Conservation (phyloP, 2,888 invertebrate species). For the Tethea ocularis region DNA sequence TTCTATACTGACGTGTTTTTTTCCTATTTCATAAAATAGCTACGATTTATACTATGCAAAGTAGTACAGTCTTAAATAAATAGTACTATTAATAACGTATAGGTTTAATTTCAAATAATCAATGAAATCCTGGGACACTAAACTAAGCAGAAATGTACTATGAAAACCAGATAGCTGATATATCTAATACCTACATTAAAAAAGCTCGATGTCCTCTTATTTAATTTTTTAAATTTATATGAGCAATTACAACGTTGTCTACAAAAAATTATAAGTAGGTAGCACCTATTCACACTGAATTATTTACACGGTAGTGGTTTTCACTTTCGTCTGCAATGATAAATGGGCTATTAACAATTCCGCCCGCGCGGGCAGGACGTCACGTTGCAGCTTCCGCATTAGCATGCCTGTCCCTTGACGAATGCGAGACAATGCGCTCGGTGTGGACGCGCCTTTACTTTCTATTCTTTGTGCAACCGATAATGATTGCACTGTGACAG, state of each 20-base stretch:
- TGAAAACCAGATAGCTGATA: too few relatives aligned
- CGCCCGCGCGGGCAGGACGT: constrained; percentile 65
- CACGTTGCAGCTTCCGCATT: constrained; percentile 73
- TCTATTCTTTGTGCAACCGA: constrained; percentile 44
- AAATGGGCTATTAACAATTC: constrained; percentile 70
- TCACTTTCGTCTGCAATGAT: constrained; percentile 71
- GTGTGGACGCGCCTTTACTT: constrained; percentile 50
- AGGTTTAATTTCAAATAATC: too few relatives aligned
- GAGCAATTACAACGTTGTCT: background rate
- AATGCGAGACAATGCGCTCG: constrained; percentile 37
- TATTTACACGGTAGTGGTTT: constrained; percentile 60
- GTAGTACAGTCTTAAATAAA: too few relatives aligned
- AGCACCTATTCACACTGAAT: constrained; percentile 43
- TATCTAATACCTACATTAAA: too few relatives aligned
- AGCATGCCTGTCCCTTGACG: constrained; percentile 49
- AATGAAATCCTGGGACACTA: too few relatives aligned
- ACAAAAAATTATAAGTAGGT: constrained; percentile 30
- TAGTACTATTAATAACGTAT: too few relatives aligned
- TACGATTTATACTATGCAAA: too few relatives aligned
- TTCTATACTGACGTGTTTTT: background rate
- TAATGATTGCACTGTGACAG: constrained; percentile 42
- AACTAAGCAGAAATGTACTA: too few relatives aligned
- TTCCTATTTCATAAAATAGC: background rate
- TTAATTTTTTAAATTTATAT: too few relatives aligned
- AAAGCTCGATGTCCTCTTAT: too few relatives aligned